phyloP scores from a whole-genome alignment of 2,113 vertebrate species.

The Toxotes chatareus region DNA sequence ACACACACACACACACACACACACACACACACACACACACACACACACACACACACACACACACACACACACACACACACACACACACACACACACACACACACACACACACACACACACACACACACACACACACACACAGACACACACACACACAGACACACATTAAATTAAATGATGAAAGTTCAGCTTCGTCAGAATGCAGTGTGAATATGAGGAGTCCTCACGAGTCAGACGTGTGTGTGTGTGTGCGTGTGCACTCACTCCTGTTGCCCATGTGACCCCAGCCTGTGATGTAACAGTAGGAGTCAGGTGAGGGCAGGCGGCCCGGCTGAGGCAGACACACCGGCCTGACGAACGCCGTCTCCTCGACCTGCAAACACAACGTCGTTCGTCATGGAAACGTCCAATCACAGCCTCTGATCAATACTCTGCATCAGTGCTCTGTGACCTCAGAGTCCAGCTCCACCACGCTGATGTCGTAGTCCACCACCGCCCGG shows the following conservation, averaged over 20 bases:
- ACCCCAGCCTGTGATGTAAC: conserved; percentile 98
- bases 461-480: conserved; percentile 95
- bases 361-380: conserved; percentile 85
- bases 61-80: too few species aligned
- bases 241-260: conserved; percentile 52
- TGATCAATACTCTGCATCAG: fast-evolving
- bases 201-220: too few species aligned
- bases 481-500: conserved; percentile 93
- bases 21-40: too few species aligned
- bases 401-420: fast-evolving
- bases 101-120: too few species aligned
- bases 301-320: conserved; percentile 91
- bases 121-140: too few species aligned
- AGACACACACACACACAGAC: too few species aligned
- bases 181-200: too few species aligned
- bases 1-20: too few species aligned
- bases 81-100: too few species aligned
- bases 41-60: too few species aligned
- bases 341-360: conserved; percentile 92
- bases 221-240: conserved; percentile 7
- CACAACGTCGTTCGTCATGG: not conserved
- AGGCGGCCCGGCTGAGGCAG: conserved; percentile 84
- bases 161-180: too few species aligned
- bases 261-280: conserved; percentile 97
- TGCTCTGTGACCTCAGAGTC: conserved; percentile 69